Evolutionary conservation across 1,140 invertebrate species (phyloP).

Genomic region (Drosophila kanapiae): DNA sequence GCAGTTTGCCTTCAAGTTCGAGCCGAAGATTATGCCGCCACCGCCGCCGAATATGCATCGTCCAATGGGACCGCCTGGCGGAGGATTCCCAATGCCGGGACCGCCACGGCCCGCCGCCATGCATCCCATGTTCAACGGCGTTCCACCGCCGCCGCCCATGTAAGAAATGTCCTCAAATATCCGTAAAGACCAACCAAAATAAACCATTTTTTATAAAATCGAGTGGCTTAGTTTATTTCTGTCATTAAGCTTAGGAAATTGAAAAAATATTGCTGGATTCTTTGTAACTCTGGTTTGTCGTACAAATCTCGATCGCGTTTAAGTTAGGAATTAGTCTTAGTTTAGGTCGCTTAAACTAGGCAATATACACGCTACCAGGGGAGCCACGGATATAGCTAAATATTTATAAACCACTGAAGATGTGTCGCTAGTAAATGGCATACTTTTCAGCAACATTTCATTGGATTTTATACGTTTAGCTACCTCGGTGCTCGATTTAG

Average conservation of each 20-base stretch:
- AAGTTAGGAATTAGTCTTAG: constrained; percentile 11
- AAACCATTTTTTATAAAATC: constrained; percentile 14
- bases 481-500: constrained; percentile 14
- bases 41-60: constrained; percentile 86
- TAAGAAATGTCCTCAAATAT: constrained; percentile 24
- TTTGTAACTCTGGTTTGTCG: constrained; percentile 55
- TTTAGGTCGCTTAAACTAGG: constrained; percentile 27
- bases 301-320: constrained; percentile 53
- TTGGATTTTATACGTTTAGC: not conserved
- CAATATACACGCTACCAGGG: constrained; percentile 25
- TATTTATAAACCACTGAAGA: not conserved
- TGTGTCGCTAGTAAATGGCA: no score
- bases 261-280: constrained; percentile 72
- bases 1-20: constrained; percentile 97
- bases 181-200: not conserved
- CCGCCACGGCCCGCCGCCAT: constrained; percentile 86
- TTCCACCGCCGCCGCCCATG: constrained; percentile 89
- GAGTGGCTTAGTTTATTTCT: constrained; percentile 36
- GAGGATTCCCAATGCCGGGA: constrained; percentile 88
- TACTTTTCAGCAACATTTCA: not conserved
- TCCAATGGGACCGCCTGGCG: constrained; percentile 88
- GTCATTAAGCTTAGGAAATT: constrained; percentile 44
- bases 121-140: constrained; percentile 89
- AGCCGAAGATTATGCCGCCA: constrained; percentile 87
- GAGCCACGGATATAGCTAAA: not conserved